Conservation (phyloP, 2,888 invertebrate genomes). For the Andrena camellia region DNA sequence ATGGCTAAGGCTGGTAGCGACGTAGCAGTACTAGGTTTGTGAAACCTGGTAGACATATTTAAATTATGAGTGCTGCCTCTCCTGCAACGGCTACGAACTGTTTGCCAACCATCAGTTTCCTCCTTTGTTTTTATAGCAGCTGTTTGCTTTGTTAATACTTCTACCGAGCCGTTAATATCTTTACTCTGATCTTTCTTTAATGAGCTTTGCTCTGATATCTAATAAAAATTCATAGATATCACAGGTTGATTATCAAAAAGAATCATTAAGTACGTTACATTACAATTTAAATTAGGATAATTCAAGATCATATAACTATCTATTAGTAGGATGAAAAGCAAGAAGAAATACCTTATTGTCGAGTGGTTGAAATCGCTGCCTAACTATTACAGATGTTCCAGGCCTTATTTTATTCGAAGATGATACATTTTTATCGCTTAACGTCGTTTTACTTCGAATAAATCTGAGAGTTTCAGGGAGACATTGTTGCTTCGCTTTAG, state of each 20-base stretch:
- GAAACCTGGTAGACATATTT: constrained; percentile 89
- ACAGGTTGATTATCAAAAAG: neutral
- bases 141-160: constrained; percentile 76
- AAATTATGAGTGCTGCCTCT: constrained; percentile 88
- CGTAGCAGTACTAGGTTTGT: constrained; percentile 93
- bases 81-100: constrained; percentile 91
- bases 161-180: constrained; percentile 80
- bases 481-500: constrained; percentile 50
- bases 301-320: neutral
- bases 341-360: constrained; percentile 67
- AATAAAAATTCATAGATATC: constrained; percentile 33
- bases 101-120: constrained; percentile 93
- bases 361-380: constrained; percentile 72
- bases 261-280: neutral
- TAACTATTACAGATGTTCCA: constrained; percentile 78
- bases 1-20: constrained; percentile 91
- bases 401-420: constrained; percentile 74
- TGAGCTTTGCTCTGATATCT: constrained; percentile 63
- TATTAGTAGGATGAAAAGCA: neutral
- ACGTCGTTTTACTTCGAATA: constrained; percentile 81
- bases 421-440: constrained; percentile 74
- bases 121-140: constrained; percentile 80
- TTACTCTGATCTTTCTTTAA: constrained; percentile 69
- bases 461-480: constrained; percentile 75
- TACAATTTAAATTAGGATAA: neutral